These are phyloP conservation scores for Syngnathus rostellatus DNA, from an alignment of 2,797 vertebrate genomes.

Conservation along the genomic window DNA sequence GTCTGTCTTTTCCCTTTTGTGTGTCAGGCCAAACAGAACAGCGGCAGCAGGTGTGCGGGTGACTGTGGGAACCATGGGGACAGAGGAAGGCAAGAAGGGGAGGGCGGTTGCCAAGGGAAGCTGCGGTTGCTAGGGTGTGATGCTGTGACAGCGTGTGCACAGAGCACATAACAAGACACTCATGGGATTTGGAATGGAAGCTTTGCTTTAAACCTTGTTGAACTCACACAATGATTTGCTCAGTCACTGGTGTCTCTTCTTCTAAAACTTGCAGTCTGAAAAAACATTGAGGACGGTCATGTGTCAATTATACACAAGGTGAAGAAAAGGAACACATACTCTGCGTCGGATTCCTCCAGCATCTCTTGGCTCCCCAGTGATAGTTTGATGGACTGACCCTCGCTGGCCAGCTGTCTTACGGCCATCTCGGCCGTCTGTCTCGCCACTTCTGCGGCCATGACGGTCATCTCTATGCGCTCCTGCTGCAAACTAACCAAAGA, in stretches of 20 bases:
- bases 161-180: conserved; percentile 41
- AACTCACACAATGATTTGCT: conserved; percentile 44
- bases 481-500: conserved; percentile 45
- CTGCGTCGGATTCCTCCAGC: conserved; percentile 43
- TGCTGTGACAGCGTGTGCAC: conserved; percentile 15
- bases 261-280: conserved; percentile 38
- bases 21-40: conserved; percentile 11
- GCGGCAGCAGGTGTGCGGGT: conserved; percentile 49
- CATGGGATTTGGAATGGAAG: conserved; percentile 31
- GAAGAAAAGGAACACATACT: conserved; percentile 35
- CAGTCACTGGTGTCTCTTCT: conserved; percentile 45
- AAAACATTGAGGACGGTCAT: conserved; percentile 17
- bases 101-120: conserved; percentile 66
- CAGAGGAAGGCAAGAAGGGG: conserved; percentile 3
- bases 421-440: conserved; percentile 65
- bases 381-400: conserved; percentile 56
- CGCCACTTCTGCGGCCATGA: conserved; percentile 68
- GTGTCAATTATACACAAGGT: too few relatives aligned
- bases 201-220: conserved; percentile 5
- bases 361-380: conserved; percentile 57
- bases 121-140: conserved; percentile 59
- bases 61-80: conserved; percentile 50
- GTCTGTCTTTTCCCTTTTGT: conserved; percentile 13
- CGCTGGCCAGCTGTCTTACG: conserved; percentile 61
- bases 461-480: conserved; percentile 61